Percentiles rank a stretch among this genome's conserved stretches.
Evolutionary conservation across 2,797 vertebrate genomes (phyloP).

Genomic region (Pantherophis alleghaniensis): DNA sequence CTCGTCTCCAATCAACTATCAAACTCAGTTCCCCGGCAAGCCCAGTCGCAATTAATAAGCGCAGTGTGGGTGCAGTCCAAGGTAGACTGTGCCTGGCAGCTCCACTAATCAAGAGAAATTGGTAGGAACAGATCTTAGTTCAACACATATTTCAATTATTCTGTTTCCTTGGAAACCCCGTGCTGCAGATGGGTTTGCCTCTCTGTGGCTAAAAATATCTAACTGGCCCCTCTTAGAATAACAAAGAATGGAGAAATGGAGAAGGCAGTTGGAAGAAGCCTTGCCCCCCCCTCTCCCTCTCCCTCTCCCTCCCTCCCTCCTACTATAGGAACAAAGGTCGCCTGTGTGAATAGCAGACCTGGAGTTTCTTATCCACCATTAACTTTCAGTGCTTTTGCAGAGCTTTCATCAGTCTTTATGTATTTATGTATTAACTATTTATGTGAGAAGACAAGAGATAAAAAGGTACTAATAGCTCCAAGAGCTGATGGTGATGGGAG

Average conservation of each 20-base stretch:
- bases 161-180: conserved; percentile 78
- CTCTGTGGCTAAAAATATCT: conserved; percentile 77
- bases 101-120: conserved; percentile 28
- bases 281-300: neutral
- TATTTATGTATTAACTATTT: neutral
- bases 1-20: neutral
- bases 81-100: neutral
- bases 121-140: conserved; percentile 56
- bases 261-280: conserved; percentile 39
- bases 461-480: conserved; percentile 25
- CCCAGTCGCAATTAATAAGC: neutral
- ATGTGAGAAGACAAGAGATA: conserved; percentile 27
- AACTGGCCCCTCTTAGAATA: conserved; percentile 61
- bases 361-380: conserved; percentile 59
- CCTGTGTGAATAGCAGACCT: conserved; percentile 60
- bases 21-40: neutral
- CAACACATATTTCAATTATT: conserved; percentile 80
- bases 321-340: conserved; percentile 66
- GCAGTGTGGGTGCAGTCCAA: neutral
- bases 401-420: conserved; percentile 28
- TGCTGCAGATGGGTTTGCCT: conserved; percentile 76
- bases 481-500: conserved; percentile 26
- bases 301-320: neutral
- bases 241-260: conserved; percentile 64
- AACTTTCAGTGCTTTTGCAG: conserved; percentile 52